Evolutionary conservation across 2,113 vertebrate species (phyloP).

Genomic region (Grammomys surdaster): DNA sequence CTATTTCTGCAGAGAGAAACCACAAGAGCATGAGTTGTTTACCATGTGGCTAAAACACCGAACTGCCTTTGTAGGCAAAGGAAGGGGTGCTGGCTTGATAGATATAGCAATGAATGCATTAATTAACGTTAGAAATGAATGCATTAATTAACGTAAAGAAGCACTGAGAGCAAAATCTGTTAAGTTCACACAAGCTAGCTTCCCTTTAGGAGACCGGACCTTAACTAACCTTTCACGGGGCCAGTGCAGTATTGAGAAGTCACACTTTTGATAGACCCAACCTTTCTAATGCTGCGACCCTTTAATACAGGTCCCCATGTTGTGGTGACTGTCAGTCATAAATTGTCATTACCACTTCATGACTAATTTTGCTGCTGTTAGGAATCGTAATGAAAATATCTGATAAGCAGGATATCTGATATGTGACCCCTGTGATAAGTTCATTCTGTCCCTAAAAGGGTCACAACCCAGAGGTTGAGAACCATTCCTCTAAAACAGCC

Average conservation of each 20-base stretch:
- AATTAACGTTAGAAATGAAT: not conserved
- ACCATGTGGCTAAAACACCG: not conserved
- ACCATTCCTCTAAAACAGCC: not conserved
- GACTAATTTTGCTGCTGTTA: not conserved
- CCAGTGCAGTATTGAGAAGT: not conserved
- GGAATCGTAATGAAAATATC: not conserved
- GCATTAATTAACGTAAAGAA: constrained; percentile 36
- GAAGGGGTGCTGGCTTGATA: not conserved
- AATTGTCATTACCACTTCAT: not conserved
- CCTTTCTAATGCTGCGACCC: not conserved
- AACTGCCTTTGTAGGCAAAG: not conserved
- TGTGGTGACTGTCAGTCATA: not conserved
- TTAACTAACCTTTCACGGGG: not conserved
- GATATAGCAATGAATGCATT: not conserved
- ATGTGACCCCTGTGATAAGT: too few relatives aligned
- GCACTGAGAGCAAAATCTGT: not conserved
- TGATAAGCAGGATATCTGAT: not conserved
- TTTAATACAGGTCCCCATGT: not conserved
- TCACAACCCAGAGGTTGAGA: not conserved
- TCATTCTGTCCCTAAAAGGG: not conserved
- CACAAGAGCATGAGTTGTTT: not conserved
- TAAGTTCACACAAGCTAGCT: constrained; percentile 1
- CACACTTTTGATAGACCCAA: not conserved
- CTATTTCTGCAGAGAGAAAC: not conserved
- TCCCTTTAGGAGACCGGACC: not conserved